phyloP scores from a whole-genome alignment of 2,113 vertebrate genomes.

The Gadus chalcogrammus region DNA sequence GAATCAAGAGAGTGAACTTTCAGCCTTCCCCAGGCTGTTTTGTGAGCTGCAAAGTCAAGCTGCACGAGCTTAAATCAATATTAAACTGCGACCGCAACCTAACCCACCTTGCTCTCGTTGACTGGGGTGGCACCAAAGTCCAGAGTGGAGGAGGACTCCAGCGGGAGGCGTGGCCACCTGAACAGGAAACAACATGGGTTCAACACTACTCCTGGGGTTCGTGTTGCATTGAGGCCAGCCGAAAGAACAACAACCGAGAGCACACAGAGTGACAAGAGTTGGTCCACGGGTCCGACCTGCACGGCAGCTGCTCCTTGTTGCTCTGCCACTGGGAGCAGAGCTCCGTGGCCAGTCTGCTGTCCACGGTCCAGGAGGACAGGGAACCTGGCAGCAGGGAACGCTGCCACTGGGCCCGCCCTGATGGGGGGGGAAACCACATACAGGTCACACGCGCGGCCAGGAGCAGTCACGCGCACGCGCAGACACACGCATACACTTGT shows the following conservation, averaged over 20 bases:
- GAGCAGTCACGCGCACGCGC: not conserved
- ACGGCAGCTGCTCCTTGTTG: constrained; percentile 76
- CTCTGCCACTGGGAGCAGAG: constrained; percentile 85
- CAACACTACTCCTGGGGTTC: not conserved
- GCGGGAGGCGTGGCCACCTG: constrained; percentile 80
- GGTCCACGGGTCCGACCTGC: constrained; percentile 74
- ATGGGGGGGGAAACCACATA: constrained; percentile 27
- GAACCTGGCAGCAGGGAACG: constrained; percentile 80
- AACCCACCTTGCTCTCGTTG: constrained; percentile 83
- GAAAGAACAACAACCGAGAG: not conserved
- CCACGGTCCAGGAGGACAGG: constrained; percentile 75
- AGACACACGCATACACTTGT: not conserved
- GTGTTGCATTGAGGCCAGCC: not conserved
- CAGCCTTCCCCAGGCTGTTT: too few species aligned
- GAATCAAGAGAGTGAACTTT: too few species aligned
- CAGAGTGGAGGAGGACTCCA: constrained; percentile 71
- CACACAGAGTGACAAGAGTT: not conserved
- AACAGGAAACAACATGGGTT: not conserved
- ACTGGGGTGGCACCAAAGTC: constrained; percentile 89
- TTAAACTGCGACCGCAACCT: not conserved
- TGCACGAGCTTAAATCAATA: not conserved
- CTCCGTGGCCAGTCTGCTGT: constrained; percentile 82
- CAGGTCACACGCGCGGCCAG: not conserved
- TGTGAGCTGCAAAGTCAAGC: not conserved
- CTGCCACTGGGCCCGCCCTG: constrained; percentile 85